Conservation (phyloP, 2,888 invertebrate species). For the Pollenia griseotomentosa region DNA sequence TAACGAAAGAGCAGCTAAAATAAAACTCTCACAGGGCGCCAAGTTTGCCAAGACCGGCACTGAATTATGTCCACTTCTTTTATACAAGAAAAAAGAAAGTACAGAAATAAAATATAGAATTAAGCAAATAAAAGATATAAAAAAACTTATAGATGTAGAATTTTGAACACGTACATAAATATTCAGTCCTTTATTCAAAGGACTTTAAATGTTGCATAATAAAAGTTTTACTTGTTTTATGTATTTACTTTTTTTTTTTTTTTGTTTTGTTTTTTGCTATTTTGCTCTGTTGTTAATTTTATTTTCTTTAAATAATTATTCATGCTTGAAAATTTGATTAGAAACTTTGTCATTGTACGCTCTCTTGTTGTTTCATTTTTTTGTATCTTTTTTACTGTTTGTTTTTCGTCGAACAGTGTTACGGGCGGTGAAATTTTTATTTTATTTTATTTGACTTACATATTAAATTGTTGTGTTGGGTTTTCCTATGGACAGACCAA, state of each 20-base stretch:
- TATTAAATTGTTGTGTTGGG: no score
- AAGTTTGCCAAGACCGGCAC: no score
- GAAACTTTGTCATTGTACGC: constrained; percentile 58
- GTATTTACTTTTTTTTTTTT: no score
- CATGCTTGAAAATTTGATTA: constrained; percentile 78
- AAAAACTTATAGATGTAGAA: constrained; percentile 6
- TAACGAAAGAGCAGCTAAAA: no score
- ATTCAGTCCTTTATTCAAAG: constrained; percentile 14
- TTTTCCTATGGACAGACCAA: no score
- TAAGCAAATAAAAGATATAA: not conserved
- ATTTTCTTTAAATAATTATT: constrained; percentile 77
- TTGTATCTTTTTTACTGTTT: constrained; percentile 1
- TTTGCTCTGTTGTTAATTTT: constrained; percentile 17
- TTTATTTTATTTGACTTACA: no score
- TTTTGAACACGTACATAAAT: not conserved
- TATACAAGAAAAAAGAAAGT: not conserved
- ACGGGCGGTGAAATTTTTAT: not conserved
- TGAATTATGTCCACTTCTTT: not conserved
- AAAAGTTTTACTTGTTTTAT: constrained; percentile 8
- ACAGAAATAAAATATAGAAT: not conserved
- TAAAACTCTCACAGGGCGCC: no score
- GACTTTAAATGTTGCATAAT: constrained; percentile 29
- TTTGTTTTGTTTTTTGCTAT: not conserved
- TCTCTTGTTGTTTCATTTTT: not conserved
- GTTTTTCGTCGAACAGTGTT: not conserved